A percentile compares a stretch with the other conserved stretches of the same genome.
Conservation (phyloP, 2,888 invertebrate genomes). For the Noctua janthina region DNA sequence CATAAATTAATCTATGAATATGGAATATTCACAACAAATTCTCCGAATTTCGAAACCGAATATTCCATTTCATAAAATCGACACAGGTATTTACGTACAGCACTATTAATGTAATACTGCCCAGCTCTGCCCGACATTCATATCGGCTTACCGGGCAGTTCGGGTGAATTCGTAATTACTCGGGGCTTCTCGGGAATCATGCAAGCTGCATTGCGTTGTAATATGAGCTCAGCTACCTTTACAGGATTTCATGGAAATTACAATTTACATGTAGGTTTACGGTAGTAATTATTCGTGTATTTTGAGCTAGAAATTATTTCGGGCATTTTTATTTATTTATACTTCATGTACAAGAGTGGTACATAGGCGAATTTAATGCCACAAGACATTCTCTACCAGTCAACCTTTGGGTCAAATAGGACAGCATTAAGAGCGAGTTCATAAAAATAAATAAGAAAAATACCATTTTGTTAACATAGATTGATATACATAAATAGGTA, state of each 20-base stretch:
- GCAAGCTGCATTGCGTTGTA: slow-evolving; percentile 11
- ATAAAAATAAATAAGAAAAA: too few relatives aligned
- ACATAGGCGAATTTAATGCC: too few relatives aligned
- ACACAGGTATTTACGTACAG: not conserved
- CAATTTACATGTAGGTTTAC: not conserved
- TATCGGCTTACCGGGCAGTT: slow-evolving; percentile 6
- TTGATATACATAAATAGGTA: too few relatives aligned
- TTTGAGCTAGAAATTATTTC: not conserved
- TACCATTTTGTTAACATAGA: too few relatives aligned
- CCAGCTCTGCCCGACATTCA: not conserved
- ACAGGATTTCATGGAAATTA: not conserved
- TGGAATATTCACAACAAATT: not conserved
- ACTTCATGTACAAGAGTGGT: too few relatives aligned
- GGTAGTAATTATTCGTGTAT: not conserved
- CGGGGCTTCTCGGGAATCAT: not conserved
- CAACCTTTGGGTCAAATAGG: too few relatives aligned
- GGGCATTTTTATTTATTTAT: not conserved
- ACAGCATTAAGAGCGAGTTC: too few relatives aligned
- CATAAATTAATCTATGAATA: not conserved
- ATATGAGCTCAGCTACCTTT: not conserved
- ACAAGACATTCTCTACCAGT: too few relatives aligned
- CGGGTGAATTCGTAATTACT: slow-evolving; percentile 35
- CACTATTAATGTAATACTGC: not conserved
- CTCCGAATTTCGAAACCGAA: slow-evolving; percentile 6
- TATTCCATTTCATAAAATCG: not conserved